Percentiles rank a stretch among this genome's conserved stretches.
Conservation (phyloP, 2,797 vertebrate species). For the Adrianichthys oophorus region DNA sequence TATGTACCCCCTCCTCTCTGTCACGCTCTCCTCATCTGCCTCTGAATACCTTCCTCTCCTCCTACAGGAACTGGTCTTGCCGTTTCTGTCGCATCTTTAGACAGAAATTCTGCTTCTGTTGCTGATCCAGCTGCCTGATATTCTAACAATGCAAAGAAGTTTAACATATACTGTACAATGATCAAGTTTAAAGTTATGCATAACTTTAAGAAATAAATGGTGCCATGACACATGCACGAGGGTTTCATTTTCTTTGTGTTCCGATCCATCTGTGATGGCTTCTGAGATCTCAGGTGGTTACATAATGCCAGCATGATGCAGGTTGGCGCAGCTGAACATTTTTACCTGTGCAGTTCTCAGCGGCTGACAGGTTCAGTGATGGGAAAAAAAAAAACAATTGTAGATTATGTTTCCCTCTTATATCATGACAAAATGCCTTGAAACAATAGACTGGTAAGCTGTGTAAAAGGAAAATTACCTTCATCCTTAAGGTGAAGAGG, state of each 20-base stretch:
- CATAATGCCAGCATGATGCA: neutral
- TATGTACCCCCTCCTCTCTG: constrained; percentile 55
- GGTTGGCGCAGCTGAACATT: constrained; percentile 8
- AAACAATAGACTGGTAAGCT: constrained; percentile 10
- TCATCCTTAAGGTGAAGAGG: too few relatives aligned
- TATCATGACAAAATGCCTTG: constrained; percentile 17
- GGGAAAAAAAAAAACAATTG: constrained; percentile 21
- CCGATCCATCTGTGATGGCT: neutral
- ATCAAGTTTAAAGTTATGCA: constrained; percentile 76
- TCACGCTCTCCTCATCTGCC: constrained; percentile 52
- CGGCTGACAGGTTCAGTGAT: constrained; percentile 19
- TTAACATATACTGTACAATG: constrained; percentile 76
- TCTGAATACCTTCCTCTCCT: constrained; percentile 31
- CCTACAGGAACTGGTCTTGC: constrained; percentile 39
- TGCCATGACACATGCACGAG: constrained; percentile 69
- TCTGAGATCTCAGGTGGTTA: neutral
- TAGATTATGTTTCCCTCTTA: constrained; percentile 15
- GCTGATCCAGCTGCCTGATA: constrained; percentile 63
- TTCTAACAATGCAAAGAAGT: constrained; percentile 73
- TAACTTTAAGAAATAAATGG: constrained; percentile 80
- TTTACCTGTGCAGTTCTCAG: constrained; percentile 6
- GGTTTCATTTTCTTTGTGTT: constrained; percentile 11
- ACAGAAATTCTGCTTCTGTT: constrained; percentile 52
- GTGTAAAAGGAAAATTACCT: neutral
- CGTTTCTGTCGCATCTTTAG: constrained; percentile 54